A percentile compares a stretch with the other conserved stretches of the same genome.
Conservation (phyloP, 2,888 invertebrate genomes). For the Polietes domitor region DNA sequence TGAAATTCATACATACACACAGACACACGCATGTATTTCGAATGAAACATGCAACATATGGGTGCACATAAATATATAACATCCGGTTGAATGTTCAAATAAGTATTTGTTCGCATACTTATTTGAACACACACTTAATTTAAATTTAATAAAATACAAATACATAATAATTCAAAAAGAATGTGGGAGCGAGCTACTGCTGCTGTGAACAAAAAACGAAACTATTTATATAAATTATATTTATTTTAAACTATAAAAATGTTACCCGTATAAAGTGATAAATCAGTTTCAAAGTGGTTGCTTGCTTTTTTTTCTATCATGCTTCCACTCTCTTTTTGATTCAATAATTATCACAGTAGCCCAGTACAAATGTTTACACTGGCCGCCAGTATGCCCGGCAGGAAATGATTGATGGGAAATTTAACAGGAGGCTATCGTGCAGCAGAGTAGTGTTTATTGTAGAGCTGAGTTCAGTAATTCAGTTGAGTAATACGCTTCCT, state of each 20-base stretch:
- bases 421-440: background rate
- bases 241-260: slow-evolving; percentile 28
- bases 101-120: background rate
- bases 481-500: no score
- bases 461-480: no score
- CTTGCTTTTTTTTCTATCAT: background rate
- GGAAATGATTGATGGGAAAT: slow-evolving; percentile 33
- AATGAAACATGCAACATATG: background rate
- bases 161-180: slow-evolving; percentile 33
- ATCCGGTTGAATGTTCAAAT: background rate
- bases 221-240: slow-evolving; percentile 36
- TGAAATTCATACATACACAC: background rate
- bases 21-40: background rate
- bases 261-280: slow-evolving; percentile 32
- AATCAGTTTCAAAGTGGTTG: slow-evolving; percentile 22
- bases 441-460: background rate
- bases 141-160: slow-evolving; percentile 41
- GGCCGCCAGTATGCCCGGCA: background rate
- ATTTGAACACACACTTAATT: slow-evolving; percentile 39
- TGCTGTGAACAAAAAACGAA: slow-evolving; percentile 34
- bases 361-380: background rate
- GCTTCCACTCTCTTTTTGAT: background rate
- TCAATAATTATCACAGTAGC: slow-evolving; percentile 18
- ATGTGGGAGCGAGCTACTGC: slow-evolving; percentile 53
- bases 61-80: slow-evolving; percentile 2